phyloP scores from a whole-genome alignment of 2,888 invertebrate genomes.

The Amitus sp. region DNA sequence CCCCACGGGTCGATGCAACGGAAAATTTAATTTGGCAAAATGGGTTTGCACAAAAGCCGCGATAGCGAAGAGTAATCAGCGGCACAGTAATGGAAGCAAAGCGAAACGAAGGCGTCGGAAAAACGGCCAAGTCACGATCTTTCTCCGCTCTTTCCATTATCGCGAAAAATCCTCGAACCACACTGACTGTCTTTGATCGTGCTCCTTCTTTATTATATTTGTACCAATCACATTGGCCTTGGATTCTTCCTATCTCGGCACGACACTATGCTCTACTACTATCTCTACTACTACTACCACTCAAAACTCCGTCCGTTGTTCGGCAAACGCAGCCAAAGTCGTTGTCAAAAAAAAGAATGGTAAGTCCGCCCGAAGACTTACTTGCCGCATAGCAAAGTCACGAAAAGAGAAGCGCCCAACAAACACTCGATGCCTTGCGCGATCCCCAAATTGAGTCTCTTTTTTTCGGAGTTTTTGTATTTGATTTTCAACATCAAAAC shows the following conservation, averaged over 20 bases:
- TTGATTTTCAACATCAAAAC: too few relatives aligned
- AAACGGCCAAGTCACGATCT: constrained; percentile 7
- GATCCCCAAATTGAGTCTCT: too few relatives aligned
- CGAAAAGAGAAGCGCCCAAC: constrained; percentile 25
- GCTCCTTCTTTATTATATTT: constrained; percentile 66
- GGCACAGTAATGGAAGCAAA: constrained; percentile 25
- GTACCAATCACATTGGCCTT: constrained; percentile 66
- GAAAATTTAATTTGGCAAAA: too few relatives aligned
- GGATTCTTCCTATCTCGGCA: constrained; percentile 66
- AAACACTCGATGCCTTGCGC: constrained; percentile 13
- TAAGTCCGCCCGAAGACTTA: constrained; percentile 66
- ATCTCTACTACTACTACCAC: constrained; percentile 60
- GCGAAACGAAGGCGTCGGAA: too few relatives aligned
- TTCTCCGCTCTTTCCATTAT: constrained; percentile 38
- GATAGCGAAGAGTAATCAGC: background rate
- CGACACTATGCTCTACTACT: constrained; percentile 64
- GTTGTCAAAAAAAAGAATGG: constrained; percentile 67
- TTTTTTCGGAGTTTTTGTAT: too few relatives aligned
- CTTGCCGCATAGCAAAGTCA: constrained; percentile 55
- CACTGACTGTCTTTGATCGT: constrained; percentile 65
- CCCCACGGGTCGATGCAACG: too few relatives aligned
- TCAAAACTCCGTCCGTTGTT: constrained; percentile 65
- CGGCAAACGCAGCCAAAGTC: constrained; percentile 66
- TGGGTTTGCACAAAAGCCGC: background rate
- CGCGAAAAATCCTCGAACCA: constrained; percentile 48